A percentile compares a stretch with the other conserved stretches of the same genome.
Conservation (phyloP, 2,113 vertebrate genomes). For the Planiliza haematocheilus region DNA sequence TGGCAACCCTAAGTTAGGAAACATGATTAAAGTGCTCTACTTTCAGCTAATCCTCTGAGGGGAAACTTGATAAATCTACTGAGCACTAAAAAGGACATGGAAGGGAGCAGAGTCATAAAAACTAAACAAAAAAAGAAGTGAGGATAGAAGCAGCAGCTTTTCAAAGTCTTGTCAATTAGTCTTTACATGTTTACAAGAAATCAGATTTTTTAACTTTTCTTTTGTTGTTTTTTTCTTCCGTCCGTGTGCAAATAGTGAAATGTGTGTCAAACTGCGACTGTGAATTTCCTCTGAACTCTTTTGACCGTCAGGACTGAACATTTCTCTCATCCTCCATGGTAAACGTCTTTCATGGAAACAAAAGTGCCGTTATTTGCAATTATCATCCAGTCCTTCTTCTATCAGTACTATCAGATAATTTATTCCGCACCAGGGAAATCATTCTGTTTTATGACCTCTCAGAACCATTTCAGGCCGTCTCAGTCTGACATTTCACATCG, state of each 20-base stretch:
- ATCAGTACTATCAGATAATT: not conserved
- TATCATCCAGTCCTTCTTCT: constrained; percentile 23
- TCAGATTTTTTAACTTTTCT: no score
- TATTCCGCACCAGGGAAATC: not conserved
- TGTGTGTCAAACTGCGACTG: constrained; percentile 3
- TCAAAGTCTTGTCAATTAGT: constrained; percentile 51
- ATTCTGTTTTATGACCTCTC: constrained; percentile 19
- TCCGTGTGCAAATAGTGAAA: constrained; percentile 22
- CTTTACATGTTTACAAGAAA: constrained; percentile 25
- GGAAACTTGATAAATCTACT: constrained; percentile 73
- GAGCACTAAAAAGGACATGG: constrained; percentile 52
- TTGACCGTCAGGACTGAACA: constrained; percentile 1
- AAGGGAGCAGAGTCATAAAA: not conserved
- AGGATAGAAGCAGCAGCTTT: constrained; percentile 22
- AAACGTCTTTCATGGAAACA: constrained; percentile 41
- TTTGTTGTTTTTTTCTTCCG: not conserved
- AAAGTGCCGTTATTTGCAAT: constrained; percentile 50
- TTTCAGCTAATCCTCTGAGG: constrained; percentile 76
- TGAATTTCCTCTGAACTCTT: constrained; percentile 5
- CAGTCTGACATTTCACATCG: constrained; percentile 21
- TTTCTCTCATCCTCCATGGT: constrained; percentile 19
- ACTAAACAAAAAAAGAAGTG: not conserved
- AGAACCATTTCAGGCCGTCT: constrained; percentile 27
- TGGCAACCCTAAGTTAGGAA: constrained; percentile 72
- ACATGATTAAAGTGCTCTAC: constrained; percentile 81